These are phyloP conservation scores for Ochlodes sylvanus DNA, from an alignment of 2,888 invertebrate species.

Conservation along the genomic window DNA sequence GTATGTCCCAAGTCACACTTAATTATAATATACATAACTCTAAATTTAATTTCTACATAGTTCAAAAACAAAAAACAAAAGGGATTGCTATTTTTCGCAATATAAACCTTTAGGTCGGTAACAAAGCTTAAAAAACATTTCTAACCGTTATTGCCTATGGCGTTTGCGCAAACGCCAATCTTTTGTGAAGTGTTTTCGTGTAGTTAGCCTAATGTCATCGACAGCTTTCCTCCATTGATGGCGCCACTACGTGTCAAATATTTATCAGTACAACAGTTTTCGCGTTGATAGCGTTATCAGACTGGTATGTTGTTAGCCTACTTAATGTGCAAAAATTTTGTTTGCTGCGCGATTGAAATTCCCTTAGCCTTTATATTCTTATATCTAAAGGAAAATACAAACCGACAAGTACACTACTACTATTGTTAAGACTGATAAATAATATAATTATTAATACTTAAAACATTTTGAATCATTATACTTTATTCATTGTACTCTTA, in stretches of 20 bases:
- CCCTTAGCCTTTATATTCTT: neutral
- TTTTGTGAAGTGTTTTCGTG: constrained; percentile 2
- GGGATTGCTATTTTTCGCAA: too few species aligned
- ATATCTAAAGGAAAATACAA: too few species aligned
- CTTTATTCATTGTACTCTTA: too few species aligned
- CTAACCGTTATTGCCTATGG: neutral
- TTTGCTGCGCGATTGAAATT: neutral
- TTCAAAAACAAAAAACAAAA: too few species aligned
- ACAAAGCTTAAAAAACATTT: constrained; percentile 2
- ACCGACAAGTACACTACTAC: too few species aligned
- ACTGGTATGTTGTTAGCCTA: constrained; percentile 41
- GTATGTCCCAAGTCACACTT: too few species aligned
- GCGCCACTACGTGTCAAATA: constrained; percentile 46
- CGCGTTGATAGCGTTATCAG: constrained; percentile 32
- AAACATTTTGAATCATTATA: too few species aligned
- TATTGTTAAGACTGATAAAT: too few species aligned
- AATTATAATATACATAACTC: too few species aligned
- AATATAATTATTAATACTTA: too few species aligned
- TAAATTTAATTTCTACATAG: too few species aligned
- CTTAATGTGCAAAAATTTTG: constrained; percentile 24
- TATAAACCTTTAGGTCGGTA: too few species aligned
- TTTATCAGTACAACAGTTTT: constrained; percentile 42
- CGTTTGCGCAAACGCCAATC: constrained; percentile 9
- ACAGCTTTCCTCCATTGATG: constrained; percentile 28
- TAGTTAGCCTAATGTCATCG: neutral